These are phyloP conservation scores for Lasioglossum lativentre DNA, from an alignment of 2,888 invertebrate genomes.

Conservation along the genomic window DNA sequence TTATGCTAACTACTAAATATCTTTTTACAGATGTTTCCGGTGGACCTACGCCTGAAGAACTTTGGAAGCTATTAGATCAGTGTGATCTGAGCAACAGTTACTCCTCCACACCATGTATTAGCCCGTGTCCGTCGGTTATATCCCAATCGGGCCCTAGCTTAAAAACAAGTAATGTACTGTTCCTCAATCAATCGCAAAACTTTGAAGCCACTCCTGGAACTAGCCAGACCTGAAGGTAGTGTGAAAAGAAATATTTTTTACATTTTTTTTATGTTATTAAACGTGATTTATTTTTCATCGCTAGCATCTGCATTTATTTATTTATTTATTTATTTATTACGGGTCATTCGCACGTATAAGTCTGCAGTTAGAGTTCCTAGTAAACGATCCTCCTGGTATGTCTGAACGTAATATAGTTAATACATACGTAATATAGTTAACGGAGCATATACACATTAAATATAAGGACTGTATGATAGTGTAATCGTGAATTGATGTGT, in stretches of 20 bases:
- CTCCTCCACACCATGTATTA: constrained; percentile 92
- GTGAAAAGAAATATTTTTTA: constrained; percentile 22
- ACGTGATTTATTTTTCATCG: constrained; percentile 2
- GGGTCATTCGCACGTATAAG: constrained; percentile 39
- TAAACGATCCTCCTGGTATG: constrained; percentile 33
- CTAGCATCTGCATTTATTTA: constrained; percentile 59
- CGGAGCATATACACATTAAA: background rate
- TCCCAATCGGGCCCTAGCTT: constrained; percentile 83
- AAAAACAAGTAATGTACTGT: constrained; percentile 88
- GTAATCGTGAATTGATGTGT: constrained; percentile 5
- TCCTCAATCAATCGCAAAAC: constrained; percentile 87
- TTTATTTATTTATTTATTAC: constrained; percentile 52
- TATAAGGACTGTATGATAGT: constrained; percentile 28
- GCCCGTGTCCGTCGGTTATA: constrained; percentile 88
- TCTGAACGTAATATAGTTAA: background rate
- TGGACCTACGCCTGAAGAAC: constrained; percentile 96
- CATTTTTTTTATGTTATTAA: constrained; percentile 15
- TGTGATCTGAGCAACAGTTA: constrained; percentile 95
- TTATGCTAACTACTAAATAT: constrained; percentile 25
- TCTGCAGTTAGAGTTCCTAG: constrained; percentile 66
- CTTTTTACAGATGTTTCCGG: constrained; percentile 88
- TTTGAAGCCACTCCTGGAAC: constrained; percentile 73
- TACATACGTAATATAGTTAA: background rate
- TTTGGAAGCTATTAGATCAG: constrained; percentile 95
- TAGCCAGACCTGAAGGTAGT: constrained; percentile 73